Evolutionary conservation across 2,797 vertebrate species (phyloP).

Genomic region (Semotilus atromaculatus): DNA sequence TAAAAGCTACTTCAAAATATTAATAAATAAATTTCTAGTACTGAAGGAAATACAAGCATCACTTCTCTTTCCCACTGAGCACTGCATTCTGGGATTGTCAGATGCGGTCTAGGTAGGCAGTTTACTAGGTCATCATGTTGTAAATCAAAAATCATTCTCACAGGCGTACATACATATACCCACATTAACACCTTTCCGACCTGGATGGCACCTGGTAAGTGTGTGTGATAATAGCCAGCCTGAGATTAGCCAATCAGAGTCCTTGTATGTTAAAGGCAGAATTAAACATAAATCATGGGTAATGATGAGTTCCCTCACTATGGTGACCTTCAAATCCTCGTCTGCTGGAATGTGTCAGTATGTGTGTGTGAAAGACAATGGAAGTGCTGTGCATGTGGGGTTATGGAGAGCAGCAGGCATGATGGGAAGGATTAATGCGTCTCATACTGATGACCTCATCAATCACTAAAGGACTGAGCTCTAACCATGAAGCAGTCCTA

Average conservation of each 20-base stretch:
- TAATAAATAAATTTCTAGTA: neutral
- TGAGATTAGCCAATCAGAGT: constrained; percentile 16
- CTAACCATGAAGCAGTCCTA: constrained; percentile 18
- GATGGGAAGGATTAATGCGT: constrained; percentile 40
- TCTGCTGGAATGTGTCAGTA: neutral
- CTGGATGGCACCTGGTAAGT: neutral
- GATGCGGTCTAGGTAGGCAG: neutral
- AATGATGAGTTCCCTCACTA: neutral
- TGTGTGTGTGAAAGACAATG: neutral
- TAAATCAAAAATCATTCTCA: neutral
- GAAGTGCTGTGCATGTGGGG: constrained; percentile 15
- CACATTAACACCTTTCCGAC: constrained; percentile 21
- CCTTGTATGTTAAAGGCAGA: constrained; percentile 7
- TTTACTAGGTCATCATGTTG: neutral
- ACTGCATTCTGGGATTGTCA: neutral
- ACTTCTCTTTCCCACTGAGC: neutral
- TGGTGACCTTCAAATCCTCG: constrained; percentile 40
- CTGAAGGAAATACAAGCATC: neutral
- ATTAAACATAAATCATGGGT: constrained; percentile 32
- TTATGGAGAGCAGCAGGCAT: constrained; percentile 36
- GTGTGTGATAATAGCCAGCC: neutral
- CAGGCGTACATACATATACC: constrained; percentile 6
- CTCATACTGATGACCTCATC: constrained; percentile 47
- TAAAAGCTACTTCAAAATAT: neutral
- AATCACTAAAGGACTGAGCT: constrained; percentile 39